Percentiles rank a stretch among this genome's conserved stretches.
phyloP scores from a whole-genome alignment of 2,797 vertebrate genomes.

The Cossypha polioptera region DNA sequence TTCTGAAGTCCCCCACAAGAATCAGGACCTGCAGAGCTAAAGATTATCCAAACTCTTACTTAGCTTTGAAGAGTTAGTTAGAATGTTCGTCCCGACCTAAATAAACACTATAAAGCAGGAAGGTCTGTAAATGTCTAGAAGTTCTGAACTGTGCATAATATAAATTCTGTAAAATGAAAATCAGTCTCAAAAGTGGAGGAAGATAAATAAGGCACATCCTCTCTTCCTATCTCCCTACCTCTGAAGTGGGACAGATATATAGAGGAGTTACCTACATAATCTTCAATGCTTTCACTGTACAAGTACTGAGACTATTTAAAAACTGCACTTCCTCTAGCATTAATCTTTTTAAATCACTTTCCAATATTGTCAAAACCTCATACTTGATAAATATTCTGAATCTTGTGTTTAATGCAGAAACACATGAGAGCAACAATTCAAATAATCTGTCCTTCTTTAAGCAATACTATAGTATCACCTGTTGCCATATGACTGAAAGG shows the following conservation, averaged over 20 bases:
- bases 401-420: neutral
- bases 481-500: neutral
- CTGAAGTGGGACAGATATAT: neutral
- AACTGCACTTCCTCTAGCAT: neutral
- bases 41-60: neutral
- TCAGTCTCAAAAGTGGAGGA: neutral
- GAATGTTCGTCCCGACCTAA: neutral
- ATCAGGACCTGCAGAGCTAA: neutral
- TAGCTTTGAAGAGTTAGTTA: neutral
- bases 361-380: neutral
- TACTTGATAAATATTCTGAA: neutral
- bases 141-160: neutral
- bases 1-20: neutral
- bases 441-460: neutral
- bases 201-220: neutral
- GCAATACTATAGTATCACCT: neutral
- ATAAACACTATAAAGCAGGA: neutral
- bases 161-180: neutral
- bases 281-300: neutral
- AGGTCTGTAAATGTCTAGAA: neutral
- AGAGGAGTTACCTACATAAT: neutral
- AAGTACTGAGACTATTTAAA: neutral
- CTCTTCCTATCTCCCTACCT: neutral
- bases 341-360: neutral
- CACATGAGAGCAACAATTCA: rapidly evolving